Evolutionary conservation across 2,113 vertebrate genomes (phyloP), one percentile per base, ranked within the genome.

Genomic region (Mobula birostris): DNA sequence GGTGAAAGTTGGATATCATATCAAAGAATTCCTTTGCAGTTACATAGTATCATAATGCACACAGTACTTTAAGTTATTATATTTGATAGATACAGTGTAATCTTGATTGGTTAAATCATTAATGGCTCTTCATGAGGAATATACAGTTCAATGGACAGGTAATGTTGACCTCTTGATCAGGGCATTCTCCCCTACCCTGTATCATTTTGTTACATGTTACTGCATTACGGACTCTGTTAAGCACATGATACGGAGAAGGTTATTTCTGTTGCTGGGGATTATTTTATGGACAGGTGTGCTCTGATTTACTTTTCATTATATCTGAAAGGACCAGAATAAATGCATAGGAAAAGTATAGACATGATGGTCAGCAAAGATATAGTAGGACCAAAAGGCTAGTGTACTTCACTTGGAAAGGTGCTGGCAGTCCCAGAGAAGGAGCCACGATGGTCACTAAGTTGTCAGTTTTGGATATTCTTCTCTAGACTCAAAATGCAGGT

Each of bases 211-310:
- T 72, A 66, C 68, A 90, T 66, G 40, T 32, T 63, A 61, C n/a
- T 90, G 58, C 85, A 90, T 90, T 92, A 92, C 24, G 70, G 90
- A 92, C 6, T 40, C 90, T n/a, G 17, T 70, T 92, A 92, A n/a
- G 66, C 63, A 29, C n/a, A 36, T 91, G 24, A 91, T 68, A 14
- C 14, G 21, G 90, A 4, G 9, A 72, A 32, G 72, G 1, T 66
- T 66, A 24, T 14, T 92, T 9, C 32, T 36, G n/a, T 21, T 70
- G 32, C n/a, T 48, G 63, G 68, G 66, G 72, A 92, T 66, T 21
- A 72, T 72, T 32, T 32, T 21, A 72, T 72, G 17, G 32, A 92
- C 36, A 72, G 32, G 32, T 24, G 63, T 72, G 19, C 90, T 72
- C 21, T 70, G 32, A 92, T 66, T 40, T 92, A 17, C 90, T 92